These are phyloP conservation scores for Poecilia gillii DNA, from an alignment of 2,797 vertebrate genomes.

Conservation along the genomic window DNA sequence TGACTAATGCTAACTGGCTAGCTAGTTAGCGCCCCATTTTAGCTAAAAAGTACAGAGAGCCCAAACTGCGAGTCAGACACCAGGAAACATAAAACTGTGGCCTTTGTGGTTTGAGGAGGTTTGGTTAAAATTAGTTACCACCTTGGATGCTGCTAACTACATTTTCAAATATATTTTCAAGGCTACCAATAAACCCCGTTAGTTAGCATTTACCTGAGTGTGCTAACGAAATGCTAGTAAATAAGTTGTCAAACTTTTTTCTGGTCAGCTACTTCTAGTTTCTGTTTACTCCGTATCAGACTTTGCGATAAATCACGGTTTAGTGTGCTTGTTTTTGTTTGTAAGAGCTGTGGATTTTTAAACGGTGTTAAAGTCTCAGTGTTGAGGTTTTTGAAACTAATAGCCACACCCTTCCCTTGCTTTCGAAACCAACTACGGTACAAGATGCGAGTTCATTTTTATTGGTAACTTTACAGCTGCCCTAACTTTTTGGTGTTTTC, in stretches of 20 bases:
- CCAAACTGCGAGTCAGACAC: not conserved
- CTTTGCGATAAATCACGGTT: not conserved
- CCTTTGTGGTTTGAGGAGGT: no score
- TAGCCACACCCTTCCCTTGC: slow-evolving; percentile 81
- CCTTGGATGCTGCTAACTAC: not conserved
- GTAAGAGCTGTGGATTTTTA: not conserved
- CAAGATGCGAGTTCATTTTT: slow-evolving; percentile 36
- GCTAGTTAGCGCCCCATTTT: slow-evolving; percentile 48
- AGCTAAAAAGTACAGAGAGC: slow-evolving; percentile 22
- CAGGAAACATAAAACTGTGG: not conserved
- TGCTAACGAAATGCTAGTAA: slow-evolving; percentile 57
- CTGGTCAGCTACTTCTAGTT: slow-evolving; percentile 1
- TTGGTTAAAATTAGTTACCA: not conserved
- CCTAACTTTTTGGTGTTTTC: rapidly evolving
- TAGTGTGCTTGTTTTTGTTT: not conserved
- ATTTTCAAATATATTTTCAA: not conserved
- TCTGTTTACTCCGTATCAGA: rapidly evolving
- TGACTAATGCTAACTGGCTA: slow-evolving; percentile 58
- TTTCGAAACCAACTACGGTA: slow-evolving; percentile 57
- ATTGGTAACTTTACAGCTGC: rapidly evolving
- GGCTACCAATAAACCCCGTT: slow-evolving; percentile 24
- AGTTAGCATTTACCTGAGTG: slow-evolving; percentile 26
- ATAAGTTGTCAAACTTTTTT: slow-evolving; percentile 30
- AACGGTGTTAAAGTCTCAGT: slow-evolving; percentile 4
- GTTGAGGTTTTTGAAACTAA: slow-evolving; percentile 59